These are phyloP conservation scores for Halictus quadricinctus DNA, from an alignment of 2,888 invertebrate species.

Conservation along the genomic window DNA sequence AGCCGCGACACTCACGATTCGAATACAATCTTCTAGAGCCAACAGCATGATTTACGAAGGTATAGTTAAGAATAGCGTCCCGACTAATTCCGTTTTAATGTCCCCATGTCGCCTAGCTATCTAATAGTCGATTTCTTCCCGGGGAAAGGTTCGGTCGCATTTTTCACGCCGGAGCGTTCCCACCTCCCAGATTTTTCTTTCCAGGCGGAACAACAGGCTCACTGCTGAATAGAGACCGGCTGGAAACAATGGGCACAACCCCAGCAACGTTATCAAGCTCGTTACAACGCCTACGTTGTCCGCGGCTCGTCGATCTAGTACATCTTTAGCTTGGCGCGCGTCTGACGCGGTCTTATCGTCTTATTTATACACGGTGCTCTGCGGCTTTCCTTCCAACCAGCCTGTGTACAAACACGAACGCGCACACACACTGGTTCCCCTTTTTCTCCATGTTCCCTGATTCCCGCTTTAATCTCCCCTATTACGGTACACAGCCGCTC, in stretches of 20 bases:
- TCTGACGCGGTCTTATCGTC: conserved; percentile 44
- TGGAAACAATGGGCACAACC: conserved; percentile 35
- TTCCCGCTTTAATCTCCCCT: conserved; percentile 46
- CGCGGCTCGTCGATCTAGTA: conserved; percentile 51
- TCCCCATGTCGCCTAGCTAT: not conserved
- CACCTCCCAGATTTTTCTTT: not conserved
- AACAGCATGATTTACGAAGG: not conserved
- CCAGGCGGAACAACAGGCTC: not conserved
- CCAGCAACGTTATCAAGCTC: conserved; percentile 34
- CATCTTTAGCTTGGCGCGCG: conserved; percentile 40
- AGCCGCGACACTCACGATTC: not conserved
- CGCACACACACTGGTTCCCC: not conserved
- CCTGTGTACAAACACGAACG: not conserved
- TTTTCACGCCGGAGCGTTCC: not conserved
- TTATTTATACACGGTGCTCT: conserved; percentile 40
- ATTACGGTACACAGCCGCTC: conserved; percentile 49
- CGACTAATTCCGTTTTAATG: not conserved
- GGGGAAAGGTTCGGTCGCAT: not conserved
- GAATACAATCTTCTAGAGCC: not conserved
- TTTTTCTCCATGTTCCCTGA: conserved; percentile 1
- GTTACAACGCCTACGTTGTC: conserved; percentile 48
- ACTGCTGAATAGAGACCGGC: conserved; percentile 2
- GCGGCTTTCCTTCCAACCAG: not conserved
- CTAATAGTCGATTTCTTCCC: not conserved
- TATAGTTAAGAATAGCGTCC: not conserved